A percentile compares a stretch with the other conserved stretches of the same genome.
Evolutionary conservation across 1,140 invertebrate genomes (phyloP).

Genomic region (Streblospio benedicti): DNA sequence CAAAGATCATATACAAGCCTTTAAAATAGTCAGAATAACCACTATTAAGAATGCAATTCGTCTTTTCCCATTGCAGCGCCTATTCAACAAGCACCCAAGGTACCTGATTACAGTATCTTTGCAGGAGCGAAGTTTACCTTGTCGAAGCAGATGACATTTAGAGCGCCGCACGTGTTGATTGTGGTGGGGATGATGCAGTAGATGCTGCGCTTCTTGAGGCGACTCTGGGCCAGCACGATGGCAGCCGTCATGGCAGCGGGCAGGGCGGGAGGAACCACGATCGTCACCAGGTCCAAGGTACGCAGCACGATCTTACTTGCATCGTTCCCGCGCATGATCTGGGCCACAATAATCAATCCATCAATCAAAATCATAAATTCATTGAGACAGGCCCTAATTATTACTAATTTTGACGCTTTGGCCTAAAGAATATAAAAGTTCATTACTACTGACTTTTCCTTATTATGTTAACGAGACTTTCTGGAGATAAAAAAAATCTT

Average conservation of each 20-base stretch:
- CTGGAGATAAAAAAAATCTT: no score
- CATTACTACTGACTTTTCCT: no score
- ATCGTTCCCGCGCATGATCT: constrained; percentile 51
- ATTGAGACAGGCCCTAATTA: no score
- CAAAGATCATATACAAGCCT: no score
- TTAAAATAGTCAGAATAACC: no score
- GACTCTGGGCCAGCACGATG: constrained; percentile 69
- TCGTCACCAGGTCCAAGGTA: constrained; percentile 84
- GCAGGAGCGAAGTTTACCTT: no score
- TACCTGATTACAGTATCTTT: no score
- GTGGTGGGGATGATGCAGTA: constrained; percentile 83
- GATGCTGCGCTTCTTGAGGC: constrained; percentile 69
- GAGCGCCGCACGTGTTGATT: constrained; percentile 84
- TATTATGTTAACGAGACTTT: no score
- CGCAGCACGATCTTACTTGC: constrained; percentile 57
- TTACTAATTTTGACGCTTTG: not conserved
- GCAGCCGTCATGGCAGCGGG: constrained; percentile 92
- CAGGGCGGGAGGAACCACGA: constrained; percentile 85
- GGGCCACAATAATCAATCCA: constrained; percentile 41
- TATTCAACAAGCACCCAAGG: no score
- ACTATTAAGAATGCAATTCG: no score
- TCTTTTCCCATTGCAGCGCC: no score
- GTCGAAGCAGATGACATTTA: constrained; percentile 91
- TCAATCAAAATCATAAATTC: constrained; percentile 28
- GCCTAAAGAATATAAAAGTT: constrained; percentile 4